Evolutionary conservation across 1,140 invertebrate species (phyloP).

Genomic region (Leucophenga varia): DNA sequence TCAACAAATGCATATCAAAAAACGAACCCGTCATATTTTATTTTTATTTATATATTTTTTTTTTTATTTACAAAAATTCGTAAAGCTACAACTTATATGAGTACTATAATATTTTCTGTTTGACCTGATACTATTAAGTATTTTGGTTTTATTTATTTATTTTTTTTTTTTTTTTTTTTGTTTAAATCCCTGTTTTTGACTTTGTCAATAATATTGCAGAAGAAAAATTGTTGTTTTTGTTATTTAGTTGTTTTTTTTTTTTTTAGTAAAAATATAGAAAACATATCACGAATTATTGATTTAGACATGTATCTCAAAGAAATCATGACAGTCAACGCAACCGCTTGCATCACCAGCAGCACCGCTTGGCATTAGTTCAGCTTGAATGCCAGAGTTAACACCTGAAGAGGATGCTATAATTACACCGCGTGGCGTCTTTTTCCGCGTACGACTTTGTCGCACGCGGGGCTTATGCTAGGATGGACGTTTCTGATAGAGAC

Average conservation of each 20-base stretch:
- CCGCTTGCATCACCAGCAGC: constrained; percentile 31
- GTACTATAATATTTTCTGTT: not conserved
- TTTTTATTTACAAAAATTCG: not conserved
- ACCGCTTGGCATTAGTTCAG: constrained; percentile 32
- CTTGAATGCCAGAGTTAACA: constrained; percentile 35
- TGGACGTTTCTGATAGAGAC: constrained; percentile 62
- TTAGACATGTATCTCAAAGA: constrained; percentile 56
- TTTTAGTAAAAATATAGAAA: not conserved
- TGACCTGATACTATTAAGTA: too few species aligned
- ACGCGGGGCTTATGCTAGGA: constrained; percentile 64
- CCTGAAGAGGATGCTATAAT: constrained; percentile 35
- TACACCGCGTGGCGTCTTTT: constrained; percentile 47
- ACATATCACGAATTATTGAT: not conserved
- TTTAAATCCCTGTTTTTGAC: not conserved
- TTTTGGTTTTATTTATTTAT: not conserved
- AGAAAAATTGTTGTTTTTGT: not conserved
- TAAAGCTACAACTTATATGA: not conserved
- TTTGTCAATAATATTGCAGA: not conserved
- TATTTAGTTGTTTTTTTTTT: not conserved
- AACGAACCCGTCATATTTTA: not conserved
- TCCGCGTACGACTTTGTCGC: constrained; percentile 56
- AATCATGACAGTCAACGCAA: constrained; percentile 55
- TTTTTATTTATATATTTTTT: not conserved
- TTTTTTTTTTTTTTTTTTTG: not conserved
- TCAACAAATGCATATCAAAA: too few species aligned